These are phyloP conservation scores for Deilephila porcellus DNA, from an alignment of 2,888 invertebrate genomes.

Conservation along the genomic window DNA sequence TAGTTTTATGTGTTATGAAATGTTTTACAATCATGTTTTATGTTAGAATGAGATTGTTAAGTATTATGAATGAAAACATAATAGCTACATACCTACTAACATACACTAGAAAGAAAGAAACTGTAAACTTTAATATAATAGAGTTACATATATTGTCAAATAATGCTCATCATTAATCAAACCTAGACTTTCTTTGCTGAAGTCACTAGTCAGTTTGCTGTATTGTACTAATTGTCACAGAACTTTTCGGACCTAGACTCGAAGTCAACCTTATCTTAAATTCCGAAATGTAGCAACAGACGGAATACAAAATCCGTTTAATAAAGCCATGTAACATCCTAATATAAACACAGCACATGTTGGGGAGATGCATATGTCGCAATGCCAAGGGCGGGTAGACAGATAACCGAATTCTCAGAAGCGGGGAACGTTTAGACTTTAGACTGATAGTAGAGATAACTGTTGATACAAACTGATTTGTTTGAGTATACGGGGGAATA, in stretches of 20 bases:
- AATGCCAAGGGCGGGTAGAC: slow-evolving; percentile 29
- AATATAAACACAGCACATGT: neutral
- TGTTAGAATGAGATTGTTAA: neutral
- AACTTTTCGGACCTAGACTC: no score
- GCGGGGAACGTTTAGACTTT: neutral
- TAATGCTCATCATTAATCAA: no score
- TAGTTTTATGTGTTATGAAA: neutral
- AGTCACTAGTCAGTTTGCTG: no score
- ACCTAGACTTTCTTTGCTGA: no score
- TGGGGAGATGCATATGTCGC: slow-evolving; percentile 16
- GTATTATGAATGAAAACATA: neutral
- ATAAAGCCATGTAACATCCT: neutral
- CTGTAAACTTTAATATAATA: no score
- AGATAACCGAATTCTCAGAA: slow-evolving; percentile 30
- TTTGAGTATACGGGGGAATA: neutral
- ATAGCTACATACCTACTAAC: neutral
- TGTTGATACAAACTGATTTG: neutral
- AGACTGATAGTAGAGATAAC: slow-evolving; percentile 12
- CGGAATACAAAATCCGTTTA: neutral
- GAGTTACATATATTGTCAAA: no score
- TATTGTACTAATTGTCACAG: no score
- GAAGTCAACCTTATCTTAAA: no score
- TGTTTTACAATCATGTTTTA: neutral
- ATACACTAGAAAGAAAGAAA: no score
- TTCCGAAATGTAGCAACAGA: no score